phyloP scores from a whole-genome alignment of 2,888 invertebrate genomes.

The Ommatoiulus sabulosus region DNA sequence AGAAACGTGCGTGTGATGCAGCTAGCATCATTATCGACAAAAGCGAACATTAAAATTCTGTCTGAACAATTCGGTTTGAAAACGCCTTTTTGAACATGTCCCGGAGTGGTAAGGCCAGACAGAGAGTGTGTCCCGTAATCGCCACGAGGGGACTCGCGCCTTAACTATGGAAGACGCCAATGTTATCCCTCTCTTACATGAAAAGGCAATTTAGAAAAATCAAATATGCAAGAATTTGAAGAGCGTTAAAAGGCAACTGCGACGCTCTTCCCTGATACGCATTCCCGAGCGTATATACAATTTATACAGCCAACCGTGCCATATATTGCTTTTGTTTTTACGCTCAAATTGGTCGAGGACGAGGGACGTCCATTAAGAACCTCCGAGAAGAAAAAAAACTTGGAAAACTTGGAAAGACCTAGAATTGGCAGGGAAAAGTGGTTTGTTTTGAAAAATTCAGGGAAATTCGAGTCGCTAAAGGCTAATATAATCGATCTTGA shows the following conservation, averaged over 20 bases:
- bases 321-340: background rate
- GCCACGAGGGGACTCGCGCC: background rate
- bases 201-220: slow-evolving; percentile 58
- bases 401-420: no score
- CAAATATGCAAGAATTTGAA: slow-evolving; percentile 58
- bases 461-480: no score
- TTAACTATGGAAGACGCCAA: slow-evolving; percentile 24
- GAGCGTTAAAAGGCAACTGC: slow-evolving; percentile 57
- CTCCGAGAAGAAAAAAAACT: no score
- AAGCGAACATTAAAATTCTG: slow-evolving; percentile 19
- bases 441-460: no score
- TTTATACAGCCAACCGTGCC: background rate
- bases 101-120: background rate
- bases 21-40: background rate
- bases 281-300: slow-evolving; percentile 45
- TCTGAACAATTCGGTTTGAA: background rate
- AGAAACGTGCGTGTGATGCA: no score
- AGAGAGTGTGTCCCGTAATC: background rate
- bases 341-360: background rate
- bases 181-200: slow-evolving; percentile 51
- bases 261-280: slow-evolving; percentile 43
- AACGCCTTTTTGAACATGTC: slow-evolving; percentile 8
- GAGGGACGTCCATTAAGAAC: background rate
- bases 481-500: no score
- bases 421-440: no score